These are phyloP conservation scores for Tinamus guttatus DNA, from an alignment of 2,113 vertebrate genomes.

Conservation along the genomic window DNA sequence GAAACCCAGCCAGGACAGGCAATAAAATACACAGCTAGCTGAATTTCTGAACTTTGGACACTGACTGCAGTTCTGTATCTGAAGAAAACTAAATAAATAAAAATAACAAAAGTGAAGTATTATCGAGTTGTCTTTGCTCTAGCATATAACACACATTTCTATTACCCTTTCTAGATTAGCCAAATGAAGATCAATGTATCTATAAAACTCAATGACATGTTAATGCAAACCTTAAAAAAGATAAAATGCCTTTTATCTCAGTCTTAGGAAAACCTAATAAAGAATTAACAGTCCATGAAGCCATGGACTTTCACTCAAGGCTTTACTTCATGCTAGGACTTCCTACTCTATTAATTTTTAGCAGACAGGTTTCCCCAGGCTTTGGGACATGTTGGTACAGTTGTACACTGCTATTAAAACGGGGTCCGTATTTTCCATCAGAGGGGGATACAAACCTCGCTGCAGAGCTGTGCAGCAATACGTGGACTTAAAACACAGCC, in stretches of 20 bases:
- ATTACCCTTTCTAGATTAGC: constrained; percentile 63
- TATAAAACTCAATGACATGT: constrained; percentile 75
- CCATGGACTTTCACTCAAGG: constrained; percentile 75
- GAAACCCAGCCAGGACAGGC: background rate
- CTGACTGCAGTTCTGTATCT: background rate
- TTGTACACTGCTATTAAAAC: constrained; percentile 8
- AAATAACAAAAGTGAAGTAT: constrained; percentile 8
- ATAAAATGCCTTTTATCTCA: constrained; percentile 78
- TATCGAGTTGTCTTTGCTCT: constrained; percentile 47
- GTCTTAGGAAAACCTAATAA: constrained; percentile 82
- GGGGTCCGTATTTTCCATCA: background rate
- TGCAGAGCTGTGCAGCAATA: background rate
- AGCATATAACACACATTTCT: constrained; percentile 55
- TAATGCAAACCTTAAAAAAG: constrained; percentile 79
- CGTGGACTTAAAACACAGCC: background rate
- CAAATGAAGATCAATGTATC: constrained; percentile 77
- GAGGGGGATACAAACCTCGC: background rate
- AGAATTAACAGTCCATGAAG: constrained; percentile 81
- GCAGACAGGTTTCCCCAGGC: constrained; percentile 58
- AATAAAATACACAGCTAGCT: background rate
- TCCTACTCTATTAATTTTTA: constrained; percentile 77
- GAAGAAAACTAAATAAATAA: constrained; percentile 1
- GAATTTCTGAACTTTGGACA: background rate
- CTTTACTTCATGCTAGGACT: constrained; percentile 72
- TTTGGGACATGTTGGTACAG: constrained; percentile 2